These are phyloP conservation scores for Drosophila leontia DNA, from an alignment of 1,140 invertebrate species.

Conservation along the genomic window DNA sequence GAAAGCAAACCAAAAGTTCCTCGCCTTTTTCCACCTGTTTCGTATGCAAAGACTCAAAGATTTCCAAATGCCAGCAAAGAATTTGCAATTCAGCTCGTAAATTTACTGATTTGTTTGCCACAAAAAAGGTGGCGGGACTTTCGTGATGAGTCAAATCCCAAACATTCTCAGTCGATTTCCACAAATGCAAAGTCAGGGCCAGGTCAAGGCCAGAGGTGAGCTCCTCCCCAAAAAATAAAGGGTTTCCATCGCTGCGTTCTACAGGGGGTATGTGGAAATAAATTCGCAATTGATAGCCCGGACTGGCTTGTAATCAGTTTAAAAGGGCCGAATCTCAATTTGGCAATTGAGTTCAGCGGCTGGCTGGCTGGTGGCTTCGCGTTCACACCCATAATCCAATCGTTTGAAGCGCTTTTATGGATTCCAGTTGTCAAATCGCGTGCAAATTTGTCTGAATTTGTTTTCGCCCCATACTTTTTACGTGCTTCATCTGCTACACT, in stretches of 20 bases:
- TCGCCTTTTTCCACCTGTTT: constrained; percentile 21
- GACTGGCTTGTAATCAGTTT: constrained; percentile 67
- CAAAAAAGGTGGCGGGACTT: constrained; percentile 56
- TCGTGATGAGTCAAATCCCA: constrained; percentile 43
- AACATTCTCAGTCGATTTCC: constrained; percentile 21
- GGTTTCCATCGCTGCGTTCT: constrained; percentile 10
- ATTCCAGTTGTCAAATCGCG: constrained; percentile 72
- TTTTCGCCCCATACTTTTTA: constrained; percentile 28
- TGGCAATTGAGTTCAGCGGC: constrained; percentile 46
- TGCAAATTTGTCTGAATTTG: constrained; percentile 65
- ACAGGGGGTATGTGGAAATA: constrained; percentile 28
- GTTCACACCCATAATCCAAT: constrained; percentile 71
- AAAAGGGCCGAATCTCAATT: constrained; percentile 66
- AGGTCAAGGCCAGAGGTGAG: constrained; percentile 62
- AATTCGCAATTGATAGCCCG: constrained; percentile 71
- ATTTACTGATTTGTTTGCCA: constrained; percentile 56
- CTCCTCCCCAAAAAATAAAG: constrained; percentile 21
- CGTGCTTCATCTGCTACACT: neutral
- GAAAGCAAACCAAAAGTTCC: constrained; percentile 15
- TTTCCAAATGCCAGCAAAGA: constrained; percentile 23
- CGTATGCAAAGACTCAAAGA: constrained; percentile 26
- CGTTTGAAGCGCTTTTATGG: constrained; percentile 70
- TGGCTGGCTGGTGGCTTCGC: constrained; percentile 23
- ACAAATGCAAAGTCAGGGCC: constrained; percentile 59
- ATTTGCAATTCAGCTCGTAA: constrained; percentile 74